phyloP scores from a whole-genome alignment of 2,797 vertebrate species.

The Malurus splendens region DNA sequence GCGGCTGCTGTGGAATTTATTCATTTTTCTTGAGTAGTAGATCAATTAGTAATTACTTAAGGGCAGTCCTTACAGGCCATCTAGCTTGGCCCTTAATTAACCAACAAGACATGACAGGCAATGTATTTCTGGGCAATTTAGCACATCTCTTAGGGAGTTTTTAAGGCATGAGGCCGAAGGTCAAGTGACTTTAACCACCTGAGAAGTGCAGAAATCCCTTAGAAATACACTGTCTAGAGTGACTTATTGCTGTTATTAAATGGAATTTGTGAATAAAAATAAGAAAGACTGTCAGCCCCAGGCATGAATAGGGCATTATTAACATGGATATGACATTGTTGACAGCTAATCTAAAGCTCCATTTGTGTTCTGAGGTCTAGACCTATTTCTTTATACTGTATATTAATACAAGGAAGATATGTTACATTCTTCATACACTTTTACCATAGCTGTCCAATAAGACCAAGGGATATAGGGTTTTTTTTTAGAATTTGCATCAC shows the following conservation, averaged over 20 bases:
- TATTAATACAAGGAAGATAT: not conserved
- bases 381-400: not conserved
- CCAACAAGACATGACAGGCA: conserved; percentile 76
- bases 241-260: conserved; percentile 61
- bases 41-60: conserved; percentile 69
- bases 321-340: conserved; percentile 59
- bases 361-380: conserved; percentile 33
- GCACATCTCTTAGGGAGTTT: conserved; percentile 73
- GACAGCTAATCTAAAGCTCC: conserved; percentile 59
- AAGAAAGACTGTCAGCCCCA: conserved; percentile 56
- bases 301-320: conserved; percentile 47
- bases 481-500: not conserved
- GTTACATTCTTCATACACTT: not conserved
- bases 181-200: conserved; percentile 78
- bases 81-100: conserved; percentile 72
- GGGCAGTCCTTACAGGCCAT: conserved; percentile 60
- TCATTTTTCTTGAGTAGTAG: conserved; percentile 57
- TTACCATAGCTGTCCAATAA: not conserved
- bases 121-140: conserved; percentile 77
- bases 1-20: conserved; percentile 25
- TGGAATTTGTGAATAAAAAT: conserved; percentile 61
- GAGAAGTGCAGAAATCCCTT: conserved; percentile 72
- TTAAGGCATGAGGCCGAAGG: conserved; percentile 70
- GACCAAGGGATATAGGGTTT: not conserved
- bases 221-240: conserved; percentile 67